A percentile compares a stretch with the other conserved stretches of the same genome.
These are phyloP conservation scores for Spea multiplicata DNA, from an alignment of 2,113 vertebrate genomes.

Conservation along the genomic window DNA sequence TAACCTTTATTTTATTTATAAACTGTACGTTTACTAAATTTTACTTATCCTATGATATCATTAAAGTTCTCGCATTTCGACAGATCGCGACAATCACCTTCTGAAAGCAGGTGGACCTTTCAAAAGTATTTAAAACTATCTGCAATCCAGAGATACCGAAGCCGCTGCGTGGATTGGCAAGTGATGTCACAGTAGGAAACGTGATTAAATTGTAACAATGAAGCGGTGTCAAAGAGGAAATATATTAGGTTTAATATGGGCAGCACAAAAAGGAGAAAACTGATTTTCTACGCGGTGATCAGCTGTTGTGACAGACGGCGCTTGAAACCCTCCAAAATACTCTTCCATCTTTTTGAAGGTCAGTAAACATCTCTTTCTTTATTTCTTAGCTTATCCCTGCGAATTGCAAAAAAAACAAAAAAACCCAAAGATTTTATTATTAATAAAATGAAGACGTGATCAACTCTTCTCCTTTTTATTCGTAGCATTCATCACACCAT, in stretches of 20 bases:
- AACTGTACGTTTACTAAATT: neutral
- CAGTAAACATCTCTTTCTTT: conserved; percentile 16
- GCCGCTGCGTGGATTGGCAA: conserved; percentile 18
- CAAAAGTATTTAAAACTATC: conserved; percentile 22
- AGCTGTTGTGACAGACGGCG: conserved; percentile 40
- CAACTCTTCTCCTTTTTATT: too few species aligned
- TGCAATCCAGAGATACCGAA: conserved; percentile 23
- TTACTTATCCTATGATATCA: neutral
- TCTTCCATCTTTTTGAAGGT: conserved; percentile 20
- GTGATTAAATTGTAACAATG: conserved; percentile 39
- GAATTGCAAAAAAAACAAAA: neutral
- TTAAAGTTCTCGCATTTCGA: neutral
- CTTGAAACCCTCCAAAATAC: conserved; percentile 34
- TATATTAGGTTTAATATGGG: conserved; percentile 39
- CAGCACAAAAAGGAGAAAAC: conserved; percentile 32
- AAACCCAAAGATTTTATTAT: too few species aligned
- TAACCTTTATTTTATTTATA: too few species aligned
- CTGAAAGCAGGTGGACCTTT: conserved; percentile 14
- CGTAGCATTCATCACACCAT: too few species aligned
- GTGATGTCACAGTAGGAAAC: conserved; percentile 34
- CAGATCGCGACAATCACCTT: neutral
- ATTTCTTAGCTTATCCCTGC: conserved; percentile 9
- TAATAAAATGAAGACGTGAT: too few species aligned
- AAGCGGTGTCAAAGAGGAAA: conserved; percentile 17
- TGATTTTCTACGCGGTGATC: conserved; percentile 29